A percentile compares a stretch with the other conserved stretches of the same genome.
Conservation (phyloP, 1,140 invertebrate genomes). For the Pogonomyrmex barbatus region DNA sequence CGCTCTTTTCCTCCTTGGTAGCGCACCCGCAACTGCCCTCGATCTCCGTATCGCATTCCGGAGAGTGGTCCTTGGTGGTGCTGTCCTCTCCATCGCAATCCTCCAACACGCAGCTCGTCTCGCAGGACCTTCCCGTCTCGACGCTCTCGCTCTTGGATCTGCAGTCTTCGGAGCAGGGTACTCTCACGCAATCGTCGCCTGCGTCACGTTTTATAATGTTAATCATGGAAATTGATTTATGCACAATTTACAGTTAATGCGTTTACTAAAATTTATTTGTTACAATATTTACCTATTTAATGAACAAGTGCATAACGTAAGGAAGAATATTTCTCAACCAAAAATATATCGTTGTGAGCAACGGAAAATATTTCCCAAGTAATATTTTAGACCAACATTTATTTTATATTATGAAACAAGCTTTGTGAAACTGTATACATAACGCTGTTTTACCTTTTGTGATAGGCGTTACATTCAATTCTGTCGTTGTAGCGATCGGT, state of each 20-base stretch:
- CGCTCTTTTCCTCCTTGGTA: conserved; percentile 2
- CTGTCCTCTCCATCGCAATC: conserved; percentile 15
- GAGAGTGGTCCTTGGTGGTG: neutral
- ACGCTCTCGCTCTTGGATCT: neutral
- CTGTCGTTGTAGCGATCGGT: neutral
- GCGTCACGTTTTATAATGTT: conserved; percentile 22
- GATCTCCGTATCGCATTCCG: conserved; percentile 2
- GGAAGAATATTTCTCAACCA: neutral
- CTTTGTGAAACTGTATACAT: neutral
- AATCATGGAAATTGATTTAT: conserved; percentile 1
- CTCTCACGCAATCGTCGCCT: neutral
- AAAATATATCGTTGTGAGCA: neutral
- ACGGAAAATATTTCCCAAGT: neutral
- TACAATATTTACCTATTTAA: neutral
- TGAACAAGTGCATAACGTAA: neutral
- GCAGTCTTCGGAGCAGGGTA: conserved; percentile 5
- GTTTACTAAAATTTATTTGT: conserved; percentile 9
- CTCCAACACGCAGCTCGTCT: neutral
- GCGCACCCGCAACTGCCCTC: conserved; percentile 27
- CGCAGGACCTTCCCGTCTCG: conserved; percentile 7
- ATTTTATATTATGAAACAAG: neutral
- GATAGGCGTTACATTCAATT: neutral
- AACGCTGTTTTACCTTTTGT: conserved; percentile 34
- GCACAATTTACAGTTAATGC: neutral
- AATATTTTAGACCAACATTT: neutral